These are phyloP conservation scores for Pterois miles DNA, from an alignment of 2,797 vertebrate genomes.

Conservation along the genomic window DNA sequence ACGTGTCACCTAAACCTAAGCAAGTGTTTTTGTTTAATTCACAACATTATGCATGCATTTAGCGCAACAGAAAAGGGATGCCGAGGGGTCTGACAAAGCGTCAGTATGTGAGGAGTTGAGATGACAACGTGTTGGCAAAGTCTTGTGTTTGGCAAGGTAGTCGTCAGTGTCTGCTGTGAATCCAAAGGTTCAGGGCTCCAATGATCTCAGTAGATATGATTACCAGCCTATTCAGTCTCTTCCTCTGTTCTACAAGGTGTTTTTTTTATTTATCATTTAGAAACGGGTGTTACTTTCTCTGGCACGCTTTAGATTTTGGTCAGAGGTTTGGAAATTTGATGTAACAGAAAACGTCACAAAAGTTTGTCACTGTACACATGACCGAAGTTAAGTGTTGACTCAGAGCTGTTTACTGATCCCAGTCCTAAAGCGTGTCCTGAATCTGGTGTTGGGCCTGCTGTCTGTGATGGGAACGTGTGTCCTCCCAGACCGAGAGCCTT, in stretches of 20 bases:
- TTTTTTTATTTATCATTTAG: not conserved
- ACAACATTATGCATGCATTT: no score
- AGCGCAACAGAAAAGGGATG: no score
- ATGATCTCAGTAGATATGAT: not conserved
- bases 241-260: not conserved
- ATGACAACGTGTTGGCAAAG: not conserved
- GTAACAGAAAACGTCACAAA: not conserved
- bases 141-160: not conserved
- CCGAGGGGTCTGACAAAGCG: no score
- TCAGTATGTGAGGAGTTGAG: no score
- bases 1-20: no score
- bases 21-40: no score
- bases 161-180: not conserved
- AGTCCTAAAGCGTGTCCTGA: not conserved
- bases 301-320: not conserved
- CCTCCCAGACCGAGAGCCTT: not conserved
- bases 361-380: not conserved
- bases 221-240: not conserved
- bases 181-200: not conserved
- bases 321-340: not conserved
- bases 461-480: not conserved
- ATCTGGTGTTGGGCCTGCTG: not conserved
- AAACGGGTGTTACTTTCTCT: not conserved
- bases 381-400: not conserved
- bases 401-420: not conserved